Percentiles rank a stretch among this genome's conserved stretches.
Evolutionary conservation across 2,888 invertebrate species (phyloP).

Genomic region (Boloria euphrosyne): DNA sequence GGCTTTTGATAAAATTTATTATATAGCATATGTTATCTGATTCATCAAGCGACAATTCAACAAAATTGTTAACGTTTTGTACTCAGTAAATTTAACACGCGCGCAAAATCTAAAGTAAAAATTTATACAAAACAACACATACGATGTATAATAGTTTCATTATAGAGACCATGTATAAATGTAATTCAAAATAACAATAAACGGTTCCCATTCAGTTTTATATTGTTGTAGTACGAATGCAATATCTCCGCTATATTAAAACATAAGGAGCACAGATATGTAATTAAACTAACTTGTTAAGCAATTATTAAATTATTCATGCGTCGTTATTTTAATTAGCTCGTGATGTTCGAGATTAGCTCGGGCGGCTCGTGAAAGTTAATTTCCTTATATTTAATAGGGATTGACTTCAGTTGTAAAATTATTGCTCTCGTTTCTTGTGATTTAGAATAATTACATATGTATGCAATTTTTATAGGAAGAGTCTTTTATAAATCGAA

Average conservation of each 20-base stretch:
- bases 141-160: not conserved
- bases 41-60: too few species aligned
- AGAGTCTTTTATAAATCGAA: too few species aligned
- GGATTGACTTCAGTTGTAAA: constrained; percentile 43
- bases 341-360: constrained; percentile 49
- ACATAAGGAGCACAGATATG: constrained; percentile 31
- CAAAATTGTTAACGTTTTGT: too few species aligned
- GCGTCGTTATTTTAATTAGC: constrained; percentile 51
- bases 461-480: constrained; percentile 12
- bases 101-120: too few species aligned
- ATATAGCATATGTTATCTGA: too few species aligned
- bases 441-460: not conserved
- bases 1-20: too few species aligned
- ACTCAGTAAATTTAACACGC: too few species aligned
- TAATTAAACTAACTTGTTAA: constrained; percentile 45
- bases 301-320: constrained; percentile 48
- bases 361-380: constrained; percentile 45
- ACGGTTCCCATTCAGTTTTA: not conserved
- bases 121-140: not conserved
- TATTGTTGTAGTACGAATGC: not conserved
- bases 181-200: not conserved
- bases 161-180: not conserved
- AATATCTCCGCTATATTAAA: constrained; percentile 28
- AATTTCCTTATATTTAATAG: constrained; percentile 43
- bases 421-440: constrained; percentile 36